Conservation (phyloP, 2,113 vertebrate genomes). For the Baryphthengus martii region DNA sequence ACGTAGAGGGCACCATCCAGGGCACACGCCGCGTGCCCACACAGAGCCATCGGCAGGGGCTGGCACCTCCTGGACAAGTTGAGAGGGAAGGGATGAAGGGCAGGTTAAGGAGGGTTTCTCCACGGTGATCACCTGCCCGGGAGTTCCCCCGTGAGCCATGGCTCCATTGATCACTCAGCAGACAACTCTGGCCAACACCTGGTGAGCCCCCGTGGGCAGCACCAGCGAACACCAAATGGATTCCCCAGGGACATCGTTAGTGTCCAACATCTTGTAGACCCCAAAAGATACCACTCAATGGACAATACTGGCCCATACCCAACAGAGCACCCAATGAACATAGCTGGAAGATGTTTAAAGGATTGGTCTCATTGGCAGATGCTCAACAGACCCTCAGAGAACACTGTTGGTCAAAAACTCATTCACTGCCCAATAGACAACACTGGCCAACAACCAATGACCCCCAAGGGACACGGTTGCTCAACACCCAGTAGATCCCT, state of each 20-base stretch:
- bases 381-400: background rate
- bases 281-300: background rate
- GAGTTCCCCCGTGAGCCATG: background rate
- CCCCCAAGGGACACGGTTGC: background rate
- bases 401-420: background rate
- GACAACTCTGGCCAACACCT: background rate
- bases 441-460: background rate
- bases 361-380: background rate
- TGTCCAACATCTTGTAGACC: background rate
- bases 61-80: slow-evolving; percentile 65
- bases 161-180: background rate
- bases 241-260: background rate
- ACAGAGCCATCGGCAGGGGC: slow-evolving; percentile 69
- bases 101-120: background rate
- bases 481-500: background rate
- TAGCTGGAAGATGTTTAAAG: background rate
- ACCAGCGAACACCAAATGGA: background rate
- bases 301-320: background rate
- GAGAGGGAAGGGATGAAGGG: background rate
- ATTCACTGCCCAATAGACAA: background rate
- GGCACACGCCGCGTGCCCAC: slow-evolving; percentile 72
- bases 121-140: background rate
- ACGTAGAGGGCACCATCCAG: slow-evolving; percentile 74
- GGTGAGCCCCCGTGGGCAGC: background rate
- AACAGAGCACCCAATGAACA: background rate